These are phyloP conservation scores for Linnaemya vulpina DNA, from an alignment of 2,888 invertebrate species.

Conservation along the genomic window DNA sequence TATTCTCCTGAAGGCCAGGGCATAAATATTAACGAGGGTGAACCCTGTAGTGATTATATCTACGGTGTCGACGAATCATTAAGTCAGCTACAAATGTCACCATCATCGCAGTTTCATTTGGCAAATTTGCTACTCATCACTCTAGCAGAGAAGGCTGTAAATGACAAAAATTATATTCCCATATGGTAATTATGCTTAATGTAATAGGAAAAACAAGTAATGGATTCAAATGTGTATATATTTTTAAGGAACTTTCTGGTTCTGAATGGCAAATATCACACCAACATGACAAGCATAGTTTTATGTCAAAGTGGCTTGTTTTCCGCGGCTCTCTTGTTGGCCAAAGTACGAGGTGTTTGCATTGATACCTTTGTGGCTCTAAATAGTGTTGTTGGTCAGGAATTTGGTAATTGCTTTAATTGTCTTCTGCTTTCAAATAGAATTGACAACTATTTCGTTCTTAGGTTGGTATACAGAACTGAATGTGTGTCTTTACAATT, in stretches of 20 bases:
- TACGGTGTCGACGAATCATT: constrained; percentile 81
- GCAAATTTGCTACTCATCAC: constrained; percentile 82
- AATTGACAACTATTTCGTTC: constrained; percentile 75
- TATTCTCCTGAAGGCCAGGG: constrained; percentile 61
- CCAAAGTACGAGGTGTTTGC: constrained; percentile 82
- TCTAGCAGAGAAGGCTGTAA: constrained; percentile 81
- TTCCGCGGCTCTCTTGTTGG: constrained; percentile 81
- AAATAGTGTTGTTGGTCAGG: constrained; percentile 82
- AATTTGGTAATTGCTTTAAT: constrained; percentile 79
- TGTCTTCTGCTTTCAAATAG: constrained; percentile 66
- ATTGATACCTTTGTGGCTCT: constrained; percentile 82
- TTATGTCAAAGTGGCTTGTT: constrained; percentile 83
- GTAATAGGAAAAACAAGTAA: neutral
- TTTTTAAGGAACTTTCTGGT: constrained; percentile 82
- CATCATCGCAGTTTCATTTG: constrained; percentile 83
- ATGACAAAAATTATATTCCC: constrained; percentile 82
- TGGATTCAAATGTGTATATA: neutral
- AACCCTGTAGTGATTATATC: constrained; percentile 80
- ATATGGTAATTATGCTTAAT: constrained; percentile 78
- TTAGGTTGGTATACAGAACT: constrained; percentile 82
- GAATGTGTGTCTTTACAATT: constrained; percentile 82
- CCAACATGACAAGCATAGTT: constrained; percentile 83
- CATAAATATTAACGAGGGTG: constrained; percentile 76
- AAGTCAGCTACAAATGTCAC: constrained; percentile 82
- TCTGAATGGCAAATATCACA: constrained; percentile 82